Conservation (phyloP, 2,113 vertebrate genomes). For the Silurus meridionalis region DNA sequence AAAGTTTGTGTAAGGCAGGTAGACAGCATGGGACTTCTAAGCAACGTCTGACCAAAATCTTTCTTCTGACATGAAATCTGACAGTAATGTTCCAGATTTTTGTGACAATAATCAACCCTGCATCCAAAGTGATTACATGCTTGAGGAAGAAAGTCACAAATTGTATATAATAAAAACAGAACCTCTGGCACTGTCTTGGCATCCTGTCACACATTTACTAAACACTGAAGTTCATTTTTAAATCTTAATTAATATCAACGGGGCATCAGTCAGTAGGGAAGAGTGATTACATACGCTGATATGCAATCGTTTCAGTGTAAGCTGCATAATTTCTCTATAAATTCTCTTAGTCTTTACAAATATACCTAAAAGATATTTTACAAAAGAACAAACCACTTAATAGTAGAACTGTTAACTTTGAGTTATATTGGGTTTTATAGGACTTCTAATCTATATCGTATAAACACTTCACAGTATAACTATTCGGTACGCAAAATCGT, state of each 20-base stretch:
- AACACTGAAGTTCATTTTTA: neutral
- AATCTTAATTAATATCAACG: slow-evolving; percentile 24
- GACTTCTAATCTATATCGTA: neutral
- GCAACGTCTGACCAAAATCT: neutral
- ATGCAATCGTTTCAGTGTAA: neutral
- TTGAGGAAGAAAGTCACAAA: neutral
- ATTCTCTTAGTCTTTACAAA: neutral
- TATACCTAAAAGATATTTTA: neutral
- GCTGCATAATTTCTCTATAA: neutral
- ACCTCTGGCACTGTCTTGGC: slow-evolving; percentile 1
- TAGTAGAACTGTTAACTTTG: neutral
- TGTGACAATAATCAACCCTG: slow-evolving; percentile 12
- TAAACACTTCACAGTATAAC: neutral
- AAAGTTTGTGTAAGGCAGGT: neutral
- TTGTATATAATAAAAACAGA: slow-evolving; percentile 28
- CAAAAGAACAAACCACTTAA: neutral
- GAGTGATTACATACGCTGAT: neutral
- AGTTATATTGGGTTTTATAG: neutral
- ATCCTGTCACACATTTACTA: neutral
- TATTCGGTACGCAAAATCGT: neutral
- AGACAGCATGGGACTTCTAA: neutral
- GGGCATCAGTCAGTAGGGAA: neutral
- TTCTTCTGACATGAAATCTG: neutral
- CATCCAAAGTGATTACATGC: neutral
- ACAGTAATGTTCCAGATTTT: neutral